Conservation (phyloP, 2,113 vertebrate genomes). For the Melanocharis versteri region DNA sequence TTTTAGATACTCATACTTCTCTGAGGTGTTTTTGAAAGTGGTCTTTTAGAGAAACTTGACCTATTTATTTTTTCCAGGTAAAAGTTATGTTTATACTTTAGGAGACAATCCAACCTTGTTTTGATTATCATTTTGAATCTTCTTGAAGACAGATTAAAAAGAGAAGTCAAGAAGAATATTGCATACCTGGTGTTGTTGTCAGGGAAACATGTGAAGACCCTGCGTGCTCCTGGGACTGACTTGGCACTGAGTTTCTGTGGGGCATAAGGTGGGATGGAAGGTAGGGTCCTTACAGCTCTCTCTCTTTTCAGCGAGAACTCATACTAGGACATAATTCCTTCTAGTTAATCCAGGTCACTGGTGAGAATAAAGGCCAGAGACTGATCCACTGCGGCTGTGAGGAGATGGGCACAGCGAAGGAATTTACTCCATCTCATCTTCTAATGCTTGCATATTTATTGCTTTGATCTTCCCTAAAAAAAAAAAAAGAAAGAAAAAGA, state of each 20-base stretch:
- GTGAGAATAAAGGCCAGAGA: neutral
- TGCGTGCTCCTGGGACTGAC: neutral
- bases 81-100: neutral
- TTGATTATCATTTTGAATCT: neutral
- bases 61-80: neutral
- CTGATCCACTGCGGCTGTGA: neutral
- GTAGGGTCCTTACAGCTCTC: neutral
- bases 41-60: neutral
- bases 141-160: neutral
- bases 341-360: neutral
- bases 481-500: neutral
- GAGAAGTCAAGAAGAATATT: neutral
- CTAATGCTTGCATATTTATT: neutral
- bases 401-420: neutral
- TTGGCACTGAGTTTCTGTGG: neutral
- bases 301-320: neutral
- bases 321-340: neutral
- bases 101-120: neutral
- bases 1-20: neutral
- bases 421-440: neutral
- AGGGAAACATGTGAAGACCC: neutral
- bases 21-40: neutral
- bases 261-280: neutral
- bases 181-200: rapidly evolving
- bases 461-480: neutral